Conservation (phyloP, 2,113 vertebrate species). For the Amphiprion percula region DNA sequence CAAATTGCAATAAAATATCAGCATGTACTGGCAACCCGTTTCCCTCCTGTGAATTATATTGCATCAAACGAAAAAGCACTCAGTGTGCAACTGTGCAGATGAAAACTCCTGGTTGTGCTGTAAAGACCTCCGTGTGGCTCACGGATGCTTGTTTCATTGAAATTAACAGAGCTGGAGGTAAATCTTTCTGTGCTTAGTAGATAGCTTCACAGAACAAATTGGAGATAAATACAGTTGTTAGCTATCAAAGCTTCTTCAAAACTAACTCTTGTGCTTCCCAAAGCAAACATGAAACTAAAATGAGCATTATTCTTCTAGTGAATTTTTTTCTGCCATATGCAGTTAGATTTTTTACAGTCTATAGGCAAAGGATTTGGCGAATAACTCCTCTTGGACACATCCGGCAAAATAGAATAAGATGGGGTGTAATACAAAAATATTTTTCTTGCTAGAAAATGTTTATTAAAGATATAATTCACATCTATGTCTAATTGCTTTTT, state of each 20-base stretch:
- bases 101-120: neutral
- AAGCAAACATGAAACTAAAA: conserved; percentile 20
- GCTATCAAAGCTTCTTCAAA: conserved; percentile 21
- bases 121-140: conserved; percentile 9
- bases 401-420: neutral
- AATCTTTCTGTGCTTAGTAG: conserved; percentile 41
- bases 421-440: neutral
- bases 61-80: neutral
- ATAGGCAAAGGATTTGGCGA: neutral
- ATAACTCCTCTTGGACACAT: conserved; percentile 6
- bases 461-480: conserved; percentile 17
- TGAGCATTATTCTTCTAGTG: neutral
- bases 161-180: conserved; percentile 38
- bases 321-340: neutral
- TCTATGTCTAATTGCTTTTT: conserved; percentile 34
- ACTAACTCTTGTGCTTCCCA: conserved; percentile 7
- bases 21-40: conserved; percentile 15
- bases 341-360: conserved; percentile 8
- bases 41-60: conserved; percentile 21
- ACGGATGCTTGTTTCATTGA: neutral
- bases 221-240: conserved; percentile 21
- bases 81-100: conserved; percentile 14
- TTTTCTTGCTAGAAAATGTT: conserved; percentile 26
- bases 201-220: conserved; percentile 26
- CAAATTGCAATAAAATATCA: conserved; percentile 45